Evolutionary conservation across 1,140 invertebrate genomes (phyloP).

Genomic region (Trichonephila inaurata): DNA sequence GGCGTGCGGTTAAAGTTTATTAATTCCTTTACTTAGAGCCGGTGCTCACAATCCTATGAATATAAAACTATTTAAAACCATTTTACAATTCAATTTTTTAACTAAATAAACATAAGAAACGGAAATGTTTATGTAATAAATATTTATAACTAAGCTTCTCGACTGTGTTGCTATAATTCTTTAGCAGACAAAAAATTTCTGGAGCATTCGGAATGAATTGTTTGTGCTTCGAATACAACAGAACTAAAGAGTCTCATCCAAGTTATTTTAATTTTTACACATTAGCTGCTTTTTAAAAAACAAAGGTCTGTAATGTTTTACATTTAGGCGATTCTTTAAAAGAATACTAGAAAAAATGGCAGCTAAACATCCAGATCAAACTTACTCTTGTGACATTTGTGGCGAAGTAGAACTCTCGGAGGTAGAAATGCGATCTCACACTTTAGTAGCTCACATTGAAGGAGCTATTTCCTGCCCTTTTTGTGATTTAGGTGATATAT

Average conservation of each 20-base stretch:
- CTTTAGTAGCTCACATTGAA: slow-evolving; percentile 88
- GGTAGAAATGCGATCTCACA: slow-evolving; percentile 89
- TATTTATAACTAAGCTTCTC: background rate
- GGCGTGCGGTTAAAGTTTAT: slow-evolving; percentile 67
- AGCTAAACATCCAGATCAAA: slow-evolving; percentile 80
- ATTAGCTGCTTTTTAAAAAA: background rate
- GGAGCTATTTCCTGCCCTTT: slow-evolving; percentile 89
- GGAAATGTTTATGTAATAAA: background rate
- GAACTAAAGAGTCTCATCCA: background rate
- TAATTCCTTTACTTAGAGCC: slow-evolving; percentile 16
- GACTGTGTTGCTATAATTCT: background rate
- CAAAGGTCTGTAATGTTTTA: background rate
- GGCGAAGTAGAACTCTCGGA: slow-evolving; percentile 89
- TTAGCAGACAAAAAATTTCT: background rate
- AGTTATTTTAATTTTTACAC: background rate
- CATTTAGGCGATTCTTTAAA: background rate
- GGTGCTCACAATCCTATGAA: background rate
- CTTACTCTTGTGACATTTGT: slow-evolving; percentile 90
- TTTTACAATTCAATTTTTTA: no score
- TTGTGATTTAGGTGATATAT: slow-evolving; percentile 87
- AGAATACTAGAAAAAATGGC: slow-evolving; percentile 46
- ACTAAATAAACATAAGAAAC: no score
- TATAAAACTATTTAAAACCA: background rate
- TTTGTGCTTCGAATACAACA: background rate
- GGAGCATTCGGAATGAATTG: background rate